A percentile compares a stretch with the other conserved stretches of the same genome.
Conservation (phyloP, 2,797 vertebrate species). For the Microctenopoma steveboyesi region DNA sequence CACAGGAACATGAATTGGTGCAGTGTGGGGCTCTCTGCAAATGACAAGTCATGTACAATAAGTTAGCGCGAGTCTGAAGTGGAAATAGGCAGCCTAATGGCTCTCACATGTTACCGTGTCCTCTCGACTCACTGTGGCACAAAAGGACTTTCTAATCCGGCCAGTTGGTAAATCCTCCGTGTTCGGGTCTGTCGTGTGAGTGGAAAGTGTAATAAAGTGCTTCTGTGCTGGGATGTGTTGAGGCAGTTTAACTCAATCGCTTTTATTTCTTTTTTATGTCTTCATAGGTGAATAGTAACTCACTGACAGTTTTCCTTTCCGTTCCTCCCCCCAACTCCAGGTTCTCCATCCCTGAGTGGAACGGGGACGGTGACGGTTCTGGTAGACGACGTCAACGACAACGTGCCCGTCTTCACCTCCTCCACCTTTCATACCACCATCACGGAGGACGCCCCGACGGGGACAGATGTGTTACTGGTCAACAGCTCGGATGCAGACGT, state of each 20-base stretch:
- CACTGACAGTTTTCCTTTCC: background rate
- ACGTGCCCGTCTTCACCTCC: conserved; percentile 89
- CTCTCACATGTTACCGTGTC: conserved; percentile 20
- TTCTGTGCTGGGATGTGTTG: background rate
- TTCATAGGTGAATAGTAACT: background rate
- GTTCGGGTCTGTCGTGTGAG: conserved; percentile 20
- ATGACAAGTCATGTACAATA: conserved; percentile 54
- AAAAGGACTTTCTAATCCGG: conserved; percentile 4
- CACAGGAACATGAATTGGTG: conserved; percentile 29
- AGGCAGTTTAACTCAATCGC: conserved; percentile 5
- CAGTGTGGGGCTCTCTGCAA: conserved; percentile 36
- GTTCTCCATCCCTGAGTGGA: conserved; percentile 91
- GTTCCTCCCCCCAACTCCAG: conserved; percentile 68
- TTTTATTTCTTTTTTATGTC: conserved; percentile 9
- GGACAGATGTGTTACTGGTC: conserved; percentile 93
- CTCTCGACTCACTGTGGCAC: conserved; percentile 3
- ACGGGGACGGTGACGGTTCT: conserved; percentile 90
- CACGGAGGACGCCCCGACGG: conserved; percentile 91
- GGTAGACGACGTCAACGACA: conserved; percentile 95
- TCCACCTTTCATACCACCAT: conserved; percentile 88
- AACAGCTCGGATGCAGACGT: conserved; percentile 92
- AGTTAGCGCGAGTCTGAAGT: conserved; percentile 27
- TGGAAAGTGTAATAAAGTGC: conserved; percentile 20
- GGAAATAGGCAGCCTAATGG: conserved; percentile 13
- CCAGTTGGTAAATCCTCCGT: conserved; percentile 5